A percentile compares a stretch with the other conserved stretches of the same genome.
Conservation (phyloP, 2,888 invertebrate species). For the Ormia ochracea region DNA sequence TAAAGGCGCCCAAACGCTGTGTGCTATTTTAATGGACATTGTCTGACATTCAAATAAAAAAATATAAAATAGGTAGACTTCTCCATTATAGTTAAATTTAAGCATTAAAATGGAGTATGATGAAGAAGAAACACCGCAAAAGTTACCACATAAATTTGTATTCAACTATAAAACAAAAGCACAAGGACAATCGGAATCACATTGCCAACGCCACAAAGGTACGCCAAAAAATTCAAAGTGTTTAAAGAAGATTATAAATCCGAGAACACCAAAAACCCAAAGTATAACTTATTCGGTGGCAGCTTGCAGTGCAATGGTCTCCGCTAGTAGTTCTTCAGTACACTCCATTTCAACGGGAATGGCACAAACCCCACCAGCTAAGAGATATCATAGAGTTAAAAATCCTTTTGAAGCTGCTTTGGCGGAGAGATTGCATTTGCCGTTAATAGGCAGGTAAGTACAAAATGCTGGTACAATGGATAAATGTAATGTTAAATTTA, state of each 20-base stretch:
- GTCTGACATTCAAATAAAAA: no score
- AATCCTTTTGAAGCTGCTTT: slow-evolving; percentile 82
- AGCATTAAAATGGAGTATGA: slow-evolving; percentile 54
- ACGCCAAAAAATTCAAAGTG: slow-evolving; percentile 64
- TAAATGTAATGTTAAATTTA: not conserved
- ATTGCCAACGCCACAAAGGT: slow-evolving; percentile 50
- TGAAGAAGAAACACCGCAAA: slow-evolving; percentile 50
- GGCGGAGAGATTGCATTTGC: slow-evolving; percentile 80
- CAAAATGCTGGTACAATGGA: not conserved
- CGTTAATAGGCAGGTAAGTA: slow-evolving; percentile 78
- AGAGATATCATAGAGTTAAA: slow-evolving; percentile 78
- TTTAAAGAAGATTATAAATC: slow-evolving; percentile 65
- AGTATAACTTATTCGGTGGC: slow-evolving; percentile 46
- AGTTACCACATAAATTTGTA: slow-evolving; percentile 39
- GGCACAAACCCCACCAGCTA: slow-evolving; percentile 78
- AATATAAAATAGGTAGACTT: no score
- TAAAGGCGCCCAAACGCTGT: slow-evolving; percentile 26
- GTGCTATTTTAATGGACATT: no score
- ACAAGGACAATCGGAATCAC: not conserved
- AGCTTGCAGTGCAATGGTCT: slow-evolving; percentile 37
- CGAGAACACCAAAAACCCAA: slow-evolving; percentile 61
- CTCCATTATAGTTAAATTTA: no score
- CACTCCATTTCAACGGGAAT: slow-evolving; percentile 66
- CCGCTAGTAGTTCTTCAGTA: slow-evolving; percentile 56
- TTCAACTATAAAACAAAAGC: slow-evolving; percentile 39